Conservation (phyloP, 1,140 invertebrate species). For the Chelonus insularis region DNA sequence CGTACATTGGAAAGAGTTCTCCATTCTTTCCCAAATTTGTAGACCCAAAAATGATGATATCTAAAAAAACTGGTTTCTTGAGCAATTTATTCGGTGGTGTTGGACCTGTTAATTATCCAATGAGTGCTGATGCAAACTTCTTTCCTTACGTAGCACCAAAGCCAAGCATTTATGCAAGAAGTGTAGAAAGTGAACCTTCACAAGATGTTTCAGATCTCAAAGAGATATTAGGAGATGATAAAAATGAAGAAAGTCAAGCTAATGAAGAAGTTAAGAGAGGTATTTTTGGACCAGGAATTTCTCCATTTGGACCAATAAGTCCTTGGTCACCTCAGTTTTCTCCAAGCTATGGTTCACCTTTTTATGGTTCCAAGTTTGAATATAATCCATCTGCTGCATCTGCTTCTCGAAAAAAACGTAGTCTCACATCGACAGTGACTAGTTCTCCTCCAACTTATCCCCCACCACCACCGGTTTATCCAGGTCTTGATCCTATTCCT, state of each 20-base stretch:
- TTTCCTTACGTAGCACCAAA: background rate
- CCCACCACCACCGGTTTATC: slow-evolving; percentile 41
- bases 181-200: background rate
- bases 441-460: slow-evolving; percentile 26
- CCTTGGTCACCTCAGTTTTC: background rate
- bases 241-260: too few relatives aligned
- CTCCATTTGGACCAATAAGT: background rate
- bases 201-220: slow-evolving; percentile 8
- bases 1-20: slow-evolving; percentile 43
- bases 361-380: background rate
- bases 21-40: slow-evolving; percentile 49
- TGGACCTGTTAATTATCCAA: slow-evolving; percentile 25
- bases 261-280: slow-evolving; percentile 27
- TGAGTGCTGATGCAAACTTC: background rate
- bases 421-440: slow-evolving; percentile 7
- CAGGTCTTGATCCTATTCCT: slow-evolving; percentile 40
- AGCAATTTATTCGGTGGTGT: slow-evolving; percentile 43
- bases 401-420: slow-evolving; percentile 32
- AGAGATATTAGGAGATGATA: slow-evolving; percentile 15
- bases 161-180: slow-evolving; percentile 25
- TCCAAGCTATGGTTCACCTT: background rate
- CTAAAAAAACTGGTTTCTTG: slow-evolving; percentile 47
- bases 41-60: slow-evolving; percentile 46
- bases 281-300: slow-evolving; percentile 33
- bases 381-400: background rate